Evolutionary conservation across 2,888 invertebrate species (phyloP).

Genomic region (Xanthia togata): DNA sequence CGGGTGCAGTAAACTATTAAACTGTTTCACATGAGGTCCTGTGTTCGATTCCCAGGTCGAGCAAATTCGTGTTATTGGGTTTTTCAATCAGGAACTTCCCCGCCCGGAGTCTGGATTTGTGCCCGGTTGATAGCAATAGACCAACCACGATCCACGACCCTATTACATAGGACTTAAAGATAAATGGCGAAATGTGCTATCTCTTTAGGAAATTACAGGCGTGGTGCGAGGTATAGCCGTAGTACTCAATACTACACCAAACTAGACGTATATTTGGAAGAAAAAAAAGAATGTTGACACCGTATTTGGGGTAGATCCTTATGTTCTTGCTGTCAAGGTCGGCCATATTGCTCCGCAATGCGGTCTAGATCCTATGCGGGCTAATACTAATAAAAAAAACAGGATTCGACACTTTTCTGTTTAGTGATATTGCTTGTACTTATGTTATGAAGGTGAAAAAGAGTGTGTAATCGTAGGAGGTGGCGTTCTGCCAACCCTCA

Average conservation of each 20-base stretch:
- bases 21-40: not conserved
- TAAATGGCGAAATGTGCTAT: too few species aligned
- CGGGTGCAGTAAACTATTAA: not conserved
- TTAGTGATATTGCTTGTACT: constrained; percentile 7
- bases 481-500: not conserved
- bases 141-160: too few species aligned
- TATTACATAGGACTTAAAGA: too few species aligned
- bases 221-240: too few species aligned
- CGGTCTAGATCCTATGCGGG: constrained; percentile 45
- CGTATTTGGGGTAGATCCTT: constrained; percentile 41
- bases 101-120: not conserved
- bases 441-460: not conserved
- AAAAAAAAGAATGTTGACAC: constrained; percentile 34
- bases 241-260: constrained; percentile 1
- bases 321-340: constrained; percentile 59
- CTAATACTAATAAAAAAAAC: constrained; percentile 49
- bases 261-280: constrained; percentile 5
- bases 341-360: constrained; percentile 56
- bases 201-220: too few species aligned
- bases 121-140: not conserved
- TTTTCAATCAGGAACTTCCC: not conserved
- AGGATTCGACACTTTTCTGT: constrained; percentile 26
- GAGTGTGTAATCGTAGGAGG: not conserved
- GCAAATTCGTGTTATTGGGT: not conserved
- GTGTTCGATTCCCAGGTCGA: not conserved